A percentile compares a stretch with the other conserved stretches of the same genome.
phyloP scores from a whole-genome alignment of 2,113 vertebrate genomes.

The Lasiurus cinereus region DNA sequence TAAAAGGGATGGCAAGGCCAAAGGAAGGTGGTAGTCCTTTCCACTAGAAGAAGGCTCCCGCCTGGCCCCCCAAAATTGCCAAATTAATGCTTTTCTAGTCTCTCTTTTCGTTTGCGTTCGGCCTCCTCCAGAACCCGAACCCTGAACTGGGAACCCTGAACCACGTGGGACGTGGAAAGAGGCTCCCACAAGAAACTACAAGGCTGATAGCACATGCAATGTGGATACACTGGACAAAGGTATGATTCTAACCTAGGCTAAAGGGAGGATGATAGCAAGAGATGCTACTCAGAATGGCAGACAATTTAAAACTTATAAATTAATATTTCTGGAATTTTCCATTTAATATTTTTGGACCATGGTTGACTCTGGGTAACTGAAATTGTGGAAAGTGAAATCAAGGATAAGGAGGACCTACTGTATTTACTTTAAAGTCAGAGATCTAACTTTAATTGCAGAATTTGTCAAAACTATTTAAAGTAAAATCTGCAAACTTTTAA shows the following conservation, averaged over 20 bases:
- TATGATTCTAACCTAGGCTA: neutral
- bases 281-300: neutral
- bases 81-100: too few species aligned
- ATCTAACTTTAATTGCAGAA: neutral
- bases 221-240: neutral
- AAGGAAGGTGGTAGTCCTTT: too few species aligned
- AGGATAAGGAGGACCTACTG: neutral
- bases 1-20: too few species aligned
- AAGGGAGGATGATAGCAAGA: neutral
- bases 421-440: constrained; percentile 8
- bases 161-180: too few species aligned
- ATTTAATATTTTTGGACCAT: neutral
- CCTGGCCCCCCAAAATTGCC: too few species aligned
- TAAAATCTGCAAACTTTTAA: neutral
- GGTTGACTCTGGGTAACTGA: neutral
- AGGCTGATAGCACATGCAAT: too few species aligned
- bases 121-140: too few species aligned
- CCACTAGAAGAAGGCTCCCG: too few species aligned
- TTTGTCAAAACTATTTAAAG: neutral
- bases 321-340: neutral
- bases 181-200: too few species aligned
- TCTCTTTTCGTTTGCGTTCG: too few species aligned
- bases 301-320: neutral
- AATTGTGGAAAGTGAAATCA: neutral
- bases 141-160: too few species aligned